Conservation (phyloP, 2,797 vertebrate species). For the Trachurus trachurus region DNA sequence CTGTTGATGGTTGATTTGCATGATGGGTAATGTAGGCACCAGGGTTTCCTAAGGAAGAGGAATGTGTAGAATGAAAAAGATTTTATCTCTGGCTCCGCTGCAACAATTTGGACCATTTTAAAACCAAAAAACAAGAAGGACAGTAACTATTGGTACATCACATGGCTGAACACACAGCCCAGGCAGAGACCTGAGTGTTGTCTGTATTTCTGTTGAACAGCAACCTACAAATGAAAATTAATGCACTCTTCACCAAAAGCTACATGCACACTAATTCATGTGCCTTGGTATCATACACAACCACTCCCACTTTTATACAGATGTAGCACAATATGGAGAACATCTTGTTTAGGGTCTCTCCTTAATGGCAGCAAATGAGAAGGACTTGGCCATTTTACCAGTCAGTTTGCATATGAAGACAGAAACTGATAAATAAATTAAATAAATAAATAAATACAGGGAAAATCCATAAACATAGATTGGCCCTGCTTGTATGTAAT, state of each 20-base stretch:
- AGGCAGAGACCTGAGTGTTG: not conserved
- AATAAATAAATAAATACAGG: no score
- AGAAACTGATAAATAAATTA: no score
- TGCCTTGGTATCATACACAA: no score
- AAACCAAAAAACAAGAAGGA: not conserved
- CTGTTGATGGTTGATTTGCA: not conserved
- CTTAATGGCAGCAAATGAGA: not conserved
- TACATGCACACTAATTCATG: not conserved
- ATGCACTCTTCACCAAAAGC: not conserved
- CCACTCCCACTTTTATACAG: not conserved
- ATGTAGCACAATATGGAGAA: not conserved
- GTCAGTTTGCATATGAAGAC: no score
- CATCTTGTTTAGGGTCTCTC: not conserved
- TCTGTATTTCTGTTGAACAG: not conserved
- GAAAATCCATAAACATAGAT: no score
- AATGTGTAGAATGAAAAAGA: not conserved
- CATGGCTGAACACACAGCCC: not conserved
- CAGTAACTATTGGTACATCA: not conserved
- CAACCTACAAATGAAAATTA: not conserved
- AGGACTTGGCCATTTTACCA: not conserved
- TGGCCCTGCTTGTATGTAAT: no score
- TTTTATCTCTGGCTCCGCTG: no score
- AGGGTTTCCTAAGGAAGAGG: not conserved
- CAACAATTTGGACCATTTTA: no score
- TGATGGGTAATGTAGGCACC: not conserved